These are phyloP conservation scores for Onthophagus sagittarius DNA, from an alignment of 2,888 invertebrate species.

Conservation along the genomic window DNA sequence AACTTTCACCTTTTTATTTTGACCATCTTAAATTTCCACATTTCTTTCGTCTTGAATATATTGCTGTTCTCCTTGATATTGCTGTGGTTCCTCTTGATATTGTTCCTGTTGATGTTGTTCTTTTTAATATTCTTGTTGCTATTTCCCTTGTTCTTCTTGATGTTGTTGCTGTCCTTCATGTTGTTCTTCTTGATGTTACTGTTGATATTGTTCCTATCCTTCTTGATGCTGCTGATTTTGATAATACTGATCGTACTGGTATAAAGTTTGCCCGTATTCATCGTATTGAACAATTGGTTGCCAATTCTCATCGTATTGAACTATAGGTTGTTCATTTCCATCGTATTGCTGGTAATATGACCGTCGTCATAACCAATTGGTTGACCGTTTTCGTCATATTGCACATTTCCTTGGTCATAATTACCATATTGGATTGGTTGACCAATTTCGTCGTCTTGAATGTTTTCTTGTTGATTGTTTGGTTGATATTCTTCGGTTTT, in stretches of 20 bases:
- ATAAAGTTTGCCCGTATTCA: constrained; percentile 30
- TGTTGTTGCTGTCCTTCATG: constrained; percentile 18
- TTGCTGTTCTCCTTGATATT: background rate
- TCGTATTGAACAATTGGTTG: constrained; percentile 33
- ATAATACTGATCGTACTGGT: constrained; percentile 31
- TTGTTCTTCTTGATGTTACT: background rate
- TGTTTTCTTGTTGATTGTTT: constrained; percentile 19
- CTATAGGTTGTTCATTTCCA: constrained; percentile 20
- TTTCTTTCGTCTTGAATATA: background rate
- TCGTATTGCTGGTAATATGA: constrained; percentile 27
- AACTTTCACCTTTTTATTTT: background rate
- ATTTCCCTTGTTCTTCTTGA: constrained; percentile 12
- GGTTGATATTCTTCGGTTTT: constrained; percentile 5
- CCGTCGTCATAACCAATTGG: constrained; percentile 30
- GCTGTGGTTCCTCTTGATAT: constrained; percentile 16
- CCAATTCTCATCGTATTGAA: constrained; percentile 32
- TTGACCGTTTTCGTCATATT: constrained; percentile 31
- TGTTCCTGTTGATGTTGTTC: constrained; percentile 3
- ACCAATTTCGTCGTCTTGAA: constrained; percentile 23
- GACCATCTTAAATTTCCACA: background rate
- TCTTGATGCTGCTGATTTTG: constrained; percentile 28
- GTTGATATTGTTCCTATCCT: constrained; percentile 18
- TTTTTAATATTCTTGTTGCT: constrained; percentile 11
- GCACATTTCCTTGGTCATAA: background rate
- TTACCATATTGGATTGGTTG: constrained; percentile 21